phyloP scores from a whole-genome alignment of 2,113 vertebrate genomes.

The Nothocercus julius region DNA sequence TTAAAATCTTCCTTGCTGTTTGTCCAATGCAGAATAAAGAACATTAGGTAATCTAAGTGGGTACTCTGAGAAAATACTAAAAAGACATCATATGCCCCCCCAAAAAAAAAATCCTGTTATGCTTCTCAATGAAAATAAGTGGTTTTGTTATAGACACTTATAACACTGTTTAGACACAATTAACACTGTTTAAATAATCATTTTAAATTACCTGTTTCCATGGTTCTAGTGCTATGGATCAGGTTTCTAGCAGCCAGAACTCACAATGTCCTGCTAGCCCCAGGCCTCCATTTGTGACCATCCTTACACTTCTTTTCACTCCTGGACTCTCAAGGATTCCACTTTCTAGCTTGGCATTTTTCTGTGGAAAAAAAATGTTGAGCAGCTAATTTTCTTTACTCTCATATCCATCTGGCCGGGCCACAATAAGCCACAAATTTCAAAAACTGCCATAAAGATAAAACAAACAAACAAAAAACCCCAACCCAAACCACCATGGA shows the following conservation, averaged over 20 bases:
- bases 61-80: neutral
- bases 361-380: neutral
- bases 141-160: neutral
- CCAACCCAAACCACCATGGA: neutral
- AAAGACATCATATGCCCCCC: neutral
- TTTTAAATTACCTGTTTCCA: neutral
- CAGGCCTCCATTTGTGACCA: neutral
- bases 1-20: neutral
- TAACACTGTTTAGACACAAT: no score
- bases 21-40: neutral
- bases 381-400: neutral
- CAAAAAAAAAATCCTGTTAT: neutral
- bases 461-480: neutral
- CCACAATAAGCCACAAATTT: constrained; percentile 36
- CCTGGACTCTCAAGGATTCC: neutral
- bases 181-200: neutral
- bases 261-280: neutral
- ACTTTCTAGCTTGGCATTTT: neutral
- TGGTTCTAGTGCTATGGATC: neutral
- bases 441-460: constrained; percentile 24
- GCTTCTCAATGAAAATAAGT: neutral
- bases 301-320: neutral
- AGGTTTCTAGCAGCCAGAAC: neutral
- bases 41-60: neutral
- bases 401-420: neutral